Base-by-base conservation (phyloP, 2,113 vertebrate species). In the Melospiza georgiana region DNA sequence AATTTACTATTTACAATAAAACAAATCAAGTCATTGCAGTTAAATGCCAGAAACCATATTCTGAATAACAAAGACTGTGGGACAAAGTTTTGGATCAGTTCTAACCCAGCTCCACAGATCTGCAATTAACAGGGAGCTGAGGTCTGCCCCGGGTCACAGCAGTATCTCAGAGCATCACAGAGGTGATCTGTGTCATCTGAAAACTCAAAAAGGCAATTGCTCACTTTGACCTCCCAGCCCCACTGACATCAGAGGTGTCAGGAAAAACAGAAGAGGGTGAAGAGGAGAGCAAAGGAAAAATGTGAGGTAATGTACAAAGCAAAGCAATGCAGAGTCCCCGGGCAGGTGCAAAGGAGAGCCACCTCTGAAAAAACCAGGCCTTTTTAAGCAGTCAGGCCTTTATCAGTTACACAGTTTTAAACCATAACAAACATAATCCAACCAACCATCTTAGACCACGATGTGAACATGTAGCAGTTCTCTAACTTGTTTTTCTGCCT, bases 151-250 rank as follows among this genome's bases (percentile, higher is more conserved):
- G 51, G 31, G 71, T 87, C 87, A 69, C 27, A 39, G 0, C 57
- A 55, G 23, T 21, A 49, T 20, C 71, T 30, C 9, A 84, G 78
- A 52, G 41, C n/a, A 41, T 33, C 44, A 21, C 24, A 44, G n/a
- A 75, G 65, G n/a, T 61, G 57, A 59, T 11, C 22, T 23, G 52
- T 35, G 87, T 61, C 77, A 65, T 12, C 43, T 79, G 74, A 54
- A 87, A 44, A 54, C 66, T 58, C 21, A 3, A 55, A 73, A 69
- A 93, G 23, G 35, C 33, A 85, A 79, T 52, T 93, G 58, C 48
- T 93, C 71, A 52, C 78, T 80, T 94, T 67, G 75, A 89, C 78
- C 74, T 80, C 43, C 49, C 54, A 77, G 51, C 67, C 43, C 82
- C 46, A 37, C 4, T 72, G 68, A 41, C 33, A 67, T 41, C 52